Base-by-base conservation (phyloP, 2,797 vertebrate genomes). In the Sebastes taczanowskii region DNA sequence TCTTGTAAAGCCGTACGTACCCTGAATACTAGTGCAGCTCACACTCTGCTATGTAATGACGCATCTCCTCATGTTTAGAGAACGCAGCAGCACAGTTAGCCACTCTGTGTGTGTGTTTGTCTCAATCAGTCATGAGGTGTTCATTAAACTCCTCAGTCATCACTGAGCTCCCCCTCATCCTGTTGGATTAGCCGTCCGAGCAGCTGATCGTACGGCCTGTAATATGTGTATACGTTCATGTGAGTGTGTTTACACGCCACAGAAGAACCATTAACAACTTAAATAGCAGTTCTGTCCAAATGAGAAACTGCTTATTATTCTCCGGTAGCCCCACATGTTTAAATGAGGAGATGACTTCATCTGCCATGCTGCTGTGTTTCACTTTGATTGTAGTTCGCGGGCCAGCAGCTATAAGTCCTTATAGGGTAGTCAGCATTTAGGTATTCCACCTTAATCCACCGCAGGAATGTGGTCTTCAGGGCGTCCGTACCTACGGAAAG, bases 361-460 rank as follows among this genome's bases (percentile, higher is more conserved):
- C 70, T 7, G 46, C 66, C 23, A 0, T 69, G 61, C 58, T 11
- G 34, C 74, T 61, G 76, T 38, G 61, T 70, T 79, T 71, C 62
- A 22, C 69, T 88, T 85, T 84, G 80, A 88, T 62, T 74, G 80
- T 70, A 69, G 81, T 81, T 81, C 34, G 38, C 73, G 73, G 59
- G 23, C 69, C n/a, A 77, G 82, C 71, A 67, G 53, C 82, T 20
- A 8, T 42, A 35, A 82, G 66, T 71, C 92, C 93, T 90, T 93
- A 75, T 91, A 94, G 34, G 92, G 92, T 20, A 88, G 80, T 91
- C 74, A 55, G 67, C 53, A 68, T 81, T 42, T 77, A 87, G 81
- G 70, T 82, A 82, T 89, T 91, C 84, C 91, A 93, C 89, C 83
- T 92, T 91, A 93, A 93, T 94, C 85, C 81, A 32, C 56, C n/a